Evolutionary conservation across 2,113 vertebrate genomes (phyloP), one percentile per base, ranked within the genome.

Genomic region (Colius striatus): DNA sequence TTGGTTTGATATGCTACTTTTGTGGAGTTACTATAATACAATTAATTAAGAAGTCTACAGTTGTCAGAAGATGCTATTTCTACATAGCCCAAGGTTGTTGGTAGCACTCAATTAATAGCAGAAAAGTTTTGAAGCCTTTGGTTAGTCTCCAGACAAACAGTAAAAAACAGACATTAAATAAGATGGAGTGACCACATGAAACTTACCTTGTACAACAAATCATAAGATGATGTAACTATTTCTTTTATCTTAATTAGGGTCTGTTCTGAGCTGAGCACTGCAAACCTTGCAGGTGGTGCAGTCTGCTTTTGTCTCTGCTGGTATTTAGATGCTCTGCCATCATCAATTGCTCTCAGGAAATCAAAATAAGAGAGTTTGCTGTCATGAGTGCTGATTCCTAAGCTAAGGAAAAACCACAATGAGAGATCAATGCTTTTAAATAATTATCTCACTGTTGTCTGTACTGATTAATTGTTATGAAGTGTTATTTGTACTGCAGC

Each of bases 301-400:
- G 93, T 53, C 13, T 96, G 93, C 17, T 92, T 76, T 41, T 92
- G 93, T 55, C 32, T 90, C 34, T 90, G 81, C 70, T 82, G 87
- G 14, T 92, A 65, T 55, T 91, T 89, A 41, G 93, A 53, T 7
- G 87, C 60, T 88, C 80, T 89, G 76, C 92, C 91, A 58, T 72
- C 91, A 65, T 97, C 97, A 91, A 95, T 76, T 3, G 87, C 94
- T 95, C 92, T 97, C 94, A 98, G 73, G 87, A 98, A 98, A 88
- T 98, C 98, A 72, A 95, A 95, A 93, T 96, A 97, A 51, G 96
- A 96, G 70, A 98, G 74, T 67, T 94, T 94, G 57, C 95, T 95
- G 29, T 96, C 87, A 18, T 87, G 95, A 61, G 96, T 95, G 76
- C 81, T 79, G 88, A 98, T 91, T 86, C 91, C 96, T 92, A 95